Base-by-base conservation (phyloP, 2,888 invertebrate species). In the Crocallis elinguaria region DNA sequence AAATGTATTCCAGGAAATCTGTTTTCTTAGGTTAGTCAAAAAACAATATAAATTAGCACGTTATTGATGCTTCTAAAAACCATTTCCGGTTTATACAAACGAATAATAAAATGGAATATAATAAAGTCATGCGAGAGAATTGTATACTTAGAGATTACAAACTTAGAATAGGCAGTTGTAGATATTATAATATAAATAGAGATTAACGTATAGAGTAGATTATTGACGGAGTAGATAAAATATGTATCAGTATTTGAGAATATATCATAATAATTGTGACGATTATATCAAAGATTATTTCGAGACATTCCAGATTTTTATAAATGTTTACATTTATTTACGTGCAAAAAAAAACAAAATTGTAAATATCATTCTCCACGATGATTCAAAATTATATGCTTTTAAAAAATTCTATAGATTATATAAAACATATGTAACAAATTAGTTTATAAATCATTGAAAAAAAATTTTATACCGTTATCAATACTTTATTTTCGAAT, bases 71-170 rank as follows among this genome's bases (percentile, higher is more conserved):
- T 46, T 17, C 16, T 43, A 11, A 25, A 41, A 43, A 41, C 19
- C 7, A 7, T 23, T 29, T 45, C 29, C 33, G 44, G 9, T 27
- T 32, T 33, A 13, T 51, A 4, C 30, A 33, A 38, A 39, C 14
- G 3, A 30, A 41, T 30, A n/a, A 17, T 33, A n/a, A n/a, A n/a
- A 38, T 54, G 48, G 53, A 49, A 46, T 30, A 52, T 52, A 52
- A 35, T n/a, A 27, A 12, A 27, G 14, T 11, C n/a, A 13, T 19
- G 23, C 12, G 39, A 29, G 19, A 27, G 35, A 44, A 38, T 44
- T 32, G 19, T 39, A 51, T 35, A 23, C 43, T 42, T 49, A 54
- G 44, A 43, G 21, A 27, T 39, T 21, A 33, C 36, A 30, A 23
- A 35, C 11, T 44, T 43, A 43, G 33, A 19, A 3, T 38, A 37